These are phyloP conservation scores for Lasioglossum marginatum DNA, from an alignment of 2,888 invertebrate genomes.

Conservation along the genomic window DNA sequence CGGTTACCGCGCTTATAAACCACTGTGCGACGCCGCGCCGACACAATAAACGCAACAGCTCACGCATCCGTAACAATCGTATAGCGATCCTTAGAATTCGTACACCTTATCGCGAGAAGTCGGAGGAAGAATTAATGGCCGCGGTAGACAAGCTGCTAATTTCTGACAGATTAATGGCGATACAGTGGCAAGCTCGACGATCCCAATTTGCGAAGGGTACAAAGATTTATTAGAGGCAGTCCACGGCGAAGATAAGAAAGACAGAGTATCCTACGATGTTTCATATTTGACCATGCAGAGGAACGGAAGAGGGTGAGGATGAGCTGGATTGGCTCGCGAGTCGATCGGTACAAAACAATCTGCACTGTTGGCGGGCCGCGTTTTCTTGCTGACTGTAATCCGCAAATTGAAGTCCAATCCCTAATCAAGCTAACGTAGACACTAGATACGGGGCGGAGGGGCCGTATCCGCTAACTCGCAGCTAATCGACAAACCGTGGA, in stretches of 20 bases:
- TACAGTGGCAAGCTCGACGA: not conserved
- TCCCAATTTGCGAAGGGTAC: constrained; percentile 13
- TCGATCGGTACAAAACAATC: constrained; percentile 32
- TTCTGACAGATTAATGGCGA: constrained; percentile 12
- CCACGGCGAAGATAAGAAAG: not conserved
- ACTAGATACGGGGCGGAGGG: not conserved
- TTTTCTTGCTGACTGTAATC: constrained; percentile 49
- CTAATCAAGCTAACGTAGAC: constrained; percentile 46
- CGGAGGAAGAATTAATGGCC: not conserved
- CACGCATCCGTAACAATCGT: not conserved
- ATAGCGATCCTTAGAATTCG: not conserved
- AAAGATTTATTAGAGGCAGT: constrained; percentile 8
- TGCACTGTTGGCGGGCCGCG: not conserved
- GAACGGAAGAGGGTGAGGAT: not conserved
- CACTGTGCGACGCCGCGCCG: too few species aligned
- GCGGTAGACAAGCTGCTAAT: not conserved
- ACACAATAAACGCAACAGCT: too few species aligned
- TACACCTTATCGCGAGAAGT: not conserved
- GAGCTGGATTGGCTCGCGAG: not conserved
- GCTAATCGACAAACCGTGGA: constrained; percentile 56
- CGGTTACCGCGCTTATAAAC: too few species aligned
- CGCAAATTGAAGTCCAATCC: constrained; percentile 55
- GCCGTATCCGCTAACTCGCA: constrained; percentile 46
- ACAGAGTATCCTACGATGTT: not conserved
- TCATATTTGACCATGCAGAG: not conserved